Evolutionary conservation across 23 tunicate species (phyloP).

Genomic region (Corella eumyota): DNA sequence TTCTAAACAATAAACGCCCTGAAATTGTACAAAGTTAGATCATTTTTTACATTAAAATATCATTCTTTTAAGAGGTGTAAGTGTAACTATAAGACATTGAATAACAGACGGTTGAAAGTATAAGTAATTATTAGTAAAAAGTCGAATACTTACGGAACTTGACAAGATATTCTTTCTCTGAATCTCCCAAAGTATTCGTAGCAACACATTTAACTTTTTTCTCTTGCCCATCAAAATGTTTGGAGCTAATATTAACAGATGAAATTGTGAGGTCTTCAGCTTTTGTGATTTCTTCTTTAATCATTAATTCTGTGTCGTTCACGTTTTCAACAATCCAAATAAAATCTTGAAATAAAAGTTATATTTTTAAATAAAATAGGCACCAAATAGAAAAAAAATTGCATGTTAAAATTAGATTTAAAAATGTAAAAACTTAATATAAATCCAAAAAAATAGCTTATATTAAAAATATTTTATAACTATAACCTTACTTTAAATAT

Average conservation of each 20-base stretch:
- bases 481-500: too few species aligned
- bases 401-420: too few species aligned
- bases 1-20: too few species aligned
- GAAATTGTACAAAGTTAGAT: too few species aligned
- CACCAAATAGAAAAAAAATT: background rate
- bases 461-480: too few species aligned
- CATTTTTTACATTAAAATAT: too few species aligned
- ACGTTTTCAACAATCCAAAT: constrained; percentile 25
- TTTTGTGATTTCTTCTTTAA: background rate
- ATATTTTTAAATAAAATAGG: background rate
- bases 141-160: constrained; percentile 13
- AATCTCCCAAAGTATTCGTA: constrained; percentile 13
- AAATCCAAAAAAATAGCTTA: too few species aligned
- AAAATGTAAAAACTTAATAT: too few species aligned
- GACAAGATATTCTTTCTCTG: constrained; percentile 9
- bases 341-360: constrained; percentile 6
- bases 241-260: constrained; percentile 18
- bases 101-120: too few species aligned
- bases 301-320: constrained; percentile 3
- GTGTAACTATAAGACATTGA: too few species aligned
- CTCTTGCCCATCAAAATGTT: constrained; percentile 8
- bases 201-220: constrained; percentile 23
- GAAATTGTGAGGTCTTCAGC: background rate
- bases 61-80: too few species aligned
- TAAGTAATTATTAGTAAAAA: too few species aligned